Percentiles rank a stretch among this genome's conserved stretches.
Evolutionary conservation across 2,888 invertebrate genomes (phyloP).

Genomic region (Psylliodes chrysocephalus): DNA sequence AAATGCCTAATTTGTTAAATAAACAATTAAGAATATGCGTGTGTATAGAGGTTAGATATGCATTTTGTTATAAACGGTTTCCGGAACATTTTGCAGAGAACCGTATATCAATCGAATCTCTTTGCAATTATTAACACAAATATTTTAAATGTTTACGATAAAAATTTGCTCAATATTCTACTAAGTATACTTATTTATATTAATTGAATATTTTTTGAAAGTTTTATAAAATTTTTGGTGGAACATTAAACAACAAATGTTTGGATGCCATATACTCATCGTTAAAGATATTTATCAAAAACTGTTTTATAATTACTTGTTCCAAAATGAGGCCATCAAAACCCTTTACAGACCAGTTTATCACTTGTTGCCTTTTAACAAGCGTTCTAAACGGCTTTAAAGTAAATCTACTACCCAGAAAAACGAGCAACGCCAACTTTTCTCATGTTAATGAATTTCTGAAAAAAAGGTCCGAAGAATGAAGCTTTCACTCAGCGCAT

Average conservation of each 20-base stretch:
- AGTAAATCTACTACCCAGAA: slow-evolving; percentile 4
- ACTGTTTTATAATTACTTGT: neutral
- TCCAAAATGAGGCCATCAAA: neutral
- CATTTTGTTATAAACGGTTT: too few species aligned
- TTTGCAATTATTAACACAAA: too few species aligned
- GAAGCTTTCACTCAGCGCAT: slow-evolving; percentile 2
- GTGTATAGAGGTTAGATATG: too few species aligned
- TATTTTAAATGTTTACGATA: too few species aligned
- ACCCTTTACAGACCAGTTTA: neutral
- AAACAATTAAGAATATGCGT: too few species aligned
- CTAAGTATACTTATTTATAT: too few species aligned
- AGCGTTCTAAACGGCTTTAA: slow-evolving; percentile 7
- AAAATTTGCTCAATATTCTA: too few species aligned
- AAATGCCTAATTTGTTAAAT: too few species aligned
- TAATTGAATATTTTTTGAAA: too few species aligned
- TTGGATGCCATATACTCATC: neutral
- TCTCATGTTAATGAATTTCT: slow-evolving; percentile 15
- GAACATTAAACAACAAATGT: neutral
- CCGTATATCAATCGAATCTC: too few species aligned
- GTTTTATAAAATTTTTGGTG: too few species aligned
- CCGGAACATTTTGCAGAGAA: too few species aligned
- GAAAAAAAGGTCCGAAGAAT: slow-evolving; percentile 11
- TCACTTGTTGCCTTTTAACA: slow-evolving; percentile 20
- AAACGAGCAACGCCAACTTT: slow-evolving; percentile 9
- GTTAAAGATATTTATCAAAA: neutral